Conservation (phyloP, 1,140 invertebrate species). For the Drosophila watanabei region DNA sequence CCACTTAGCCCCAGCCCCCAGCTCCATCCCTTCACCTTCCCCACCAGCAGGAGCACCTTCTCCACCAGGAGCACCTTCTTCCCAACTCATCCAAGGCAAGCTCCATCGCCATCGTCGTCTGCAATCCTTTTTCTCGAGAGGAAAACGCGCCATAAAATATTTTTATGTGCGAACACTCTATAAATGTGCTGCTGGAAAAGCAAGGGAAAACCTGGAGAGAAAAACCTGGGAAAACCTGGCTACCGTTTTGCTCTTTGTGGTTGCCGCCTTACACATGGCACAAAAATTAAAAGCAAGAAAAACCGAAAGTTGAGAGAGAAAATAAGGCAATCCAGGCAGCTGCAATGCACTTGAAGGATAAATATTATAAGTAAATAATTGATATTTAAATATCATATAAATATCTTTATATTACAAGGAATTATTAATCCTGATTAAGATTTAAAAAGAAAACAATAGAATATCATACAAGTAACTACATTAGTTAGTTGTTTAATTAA, state of each 20-base stretch:
- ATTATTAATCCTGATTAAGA: no score
- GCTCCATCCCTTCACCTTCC: no score
- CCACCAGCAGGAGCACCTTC: neutral
- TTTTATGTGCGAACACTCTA: slow-evolving; percentile 85
- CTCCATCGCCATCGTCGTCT: slow-evolving; percentile 46
- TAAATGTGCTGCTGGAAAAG: slow-evolving; percentile 66
- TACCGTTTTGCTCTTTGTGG: slow-evolving; percentile 50
- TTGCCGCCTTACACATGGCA: slow-evolving; percentile 27
- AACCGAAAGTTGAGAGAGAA: neutral
- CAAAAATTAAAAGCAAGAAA: neutral
- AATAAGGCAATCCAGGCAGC: slow-evolving; percentile 2
- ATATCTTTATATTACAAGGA: neutral
- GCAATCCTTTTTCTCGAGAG: slow-evolving; percentile 81
- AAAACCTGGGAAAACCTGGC: slow-evolving; percentile 21
- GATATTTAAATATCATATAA: neutral
- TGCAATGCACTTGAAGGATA: slow-evolving; percentile 11
- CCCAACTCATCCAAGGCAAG: slow-evolving; percentile 14
- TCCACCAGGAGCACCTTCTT: no score
- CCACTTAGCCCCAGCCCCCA: slow-evolving; percentile 65
- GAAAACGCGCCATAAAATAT: slow-evolving; percentile 82
- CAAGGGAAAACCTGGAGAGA: slow-evolving; percentile 9
- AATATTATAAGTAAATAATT: neutral
- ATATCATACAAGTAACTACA: no score
- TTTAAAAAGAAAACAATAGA: no score
- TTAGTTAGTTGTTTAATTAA: no score